Percentiles rank a stretch among this genome's conserved stretches.
Conservation (phyloP, 2,113 vertebrate genomes). For the Nymphicus hollandicus region DNA sequence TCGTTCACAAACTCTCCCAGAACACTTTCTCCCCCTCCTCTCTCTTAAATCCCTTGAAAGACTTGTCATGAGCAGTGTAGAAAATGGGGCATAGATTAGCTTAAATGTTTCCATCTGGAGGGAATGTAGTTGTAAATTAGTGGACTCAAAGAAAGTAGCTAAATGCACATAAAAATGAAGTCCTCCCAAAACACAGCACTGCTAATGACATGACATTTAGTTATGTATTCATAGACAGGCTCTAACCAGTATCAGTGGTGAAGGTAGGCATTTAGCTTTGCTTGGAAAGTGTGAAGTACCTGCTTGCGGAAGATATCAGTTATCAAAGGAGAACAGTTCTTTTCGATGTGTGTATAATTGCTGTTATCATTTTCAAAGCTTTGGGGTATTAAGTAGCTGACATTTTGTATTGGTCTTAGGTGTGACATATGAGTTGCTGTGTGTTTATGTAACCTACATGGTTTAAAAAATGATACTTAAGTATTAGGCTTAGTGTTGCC, state of each 20-base stretch:
- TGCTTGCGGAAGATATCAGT: background rate
- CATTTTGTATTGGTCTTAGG: background rate
- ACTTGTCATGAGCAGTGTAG: background rate
- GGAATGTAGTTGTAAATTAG: background rate
- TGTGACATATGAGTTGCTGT: background rate
- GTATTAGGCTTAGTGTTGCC: background rate
- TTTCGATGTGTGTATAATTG: background rate
- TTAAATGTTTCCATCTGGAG: slow-evolving; percentile 60
- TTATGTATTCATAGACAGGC: background rate
- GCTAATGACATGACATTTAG: background rate
- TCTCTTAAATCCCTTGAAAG: slow-evolving; percentile 4
- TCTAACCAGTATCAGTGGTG: background rate
- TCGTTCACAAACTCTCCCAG: background rate
- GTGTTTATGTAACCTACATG: background rate
- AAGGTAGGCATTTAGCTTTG: background rate
- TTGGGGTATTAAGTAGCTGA: background rate
- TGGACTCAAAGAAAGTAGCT: slow-evolving; percentile 26
- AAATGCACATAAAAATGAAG: background rate
- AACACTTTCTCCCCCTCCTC: background rate
- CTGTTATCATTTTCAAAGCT: background rate
- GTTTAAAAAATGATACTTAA: background rate
- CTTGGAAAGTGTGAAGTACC: background rate
- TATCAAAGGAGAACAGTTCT: background rate
- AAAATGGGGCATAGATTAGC: slow-evolving; percentile 40
- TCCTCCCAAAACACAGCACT: background rate